phyloP scores from a whole-genome alignment of 1,140 invertebrate species.

The Philopotamus ludificatus region DNA sequence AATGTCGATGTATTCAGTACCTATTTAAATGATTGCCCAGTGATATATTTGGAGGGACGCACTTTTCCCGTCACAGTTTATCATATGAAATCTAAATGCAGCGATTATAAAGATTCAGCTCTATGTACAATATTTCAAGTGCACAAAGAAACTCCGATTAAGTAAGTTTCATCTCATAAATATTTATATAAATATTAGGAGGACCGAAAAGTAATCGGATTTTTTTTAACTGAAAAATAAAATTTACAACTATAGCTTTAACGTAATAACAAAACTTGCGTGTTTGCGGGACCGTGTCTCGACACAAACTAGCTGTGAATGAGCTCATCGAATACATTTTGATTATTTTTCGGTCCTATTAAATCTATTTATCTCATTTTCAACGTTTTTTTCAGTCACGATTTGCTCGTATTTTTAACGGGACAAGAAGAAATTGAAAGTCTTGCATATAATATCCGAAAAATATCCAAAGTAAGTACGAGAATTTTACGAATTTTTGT shows the following conservation, averaged over 20 bases:
- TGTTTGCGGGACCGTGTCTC: no score
- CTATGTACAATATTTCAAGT: slow-evolving; percentile 90
- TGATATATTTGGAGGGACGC: slow-evolving; percentile 87
- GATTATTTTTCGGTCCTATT: slow-evolving; percentile 3
- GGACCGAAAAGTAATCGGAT: no score
- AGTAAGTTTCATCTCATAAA: slow-evolving; percentile 55
- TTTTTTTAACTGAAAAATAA: background rate
- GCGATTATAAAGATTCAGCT: slow-evolving; percentile 81
- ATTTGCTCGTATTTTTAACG: slow-evolving; percentile 96
- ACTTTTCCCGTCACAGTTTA: slow-evolving; percentile 81
- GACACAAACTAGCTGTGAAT: no score
- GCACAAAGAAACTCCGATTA: slow-evolving; percentile 76
- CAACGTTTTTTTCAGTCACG: slow-evolving; percentile 61
- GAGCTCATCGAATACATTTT: no score
- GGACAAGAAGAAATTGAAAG: slow-evolving; percentile 98
- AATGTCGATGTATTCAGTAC: slow-evolving; percentile 89
- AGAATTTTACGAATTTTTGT: no score
- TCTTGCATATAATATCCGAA: slow-evolving; percentile 71
- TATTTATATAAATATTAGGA: no score
- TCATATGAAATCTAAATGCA: slow-evolving; percentile 72
- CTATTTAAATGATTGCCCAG: slow-evolving; percentile 86
- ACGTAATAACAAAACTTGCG: no score
- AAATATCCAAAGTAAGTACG: slow-evolving; percentile 65
- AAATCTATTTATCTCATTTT: background rate
- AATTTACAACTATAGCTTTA: no score